Percentiles rank a stretch among this genome's conserved stretches.
These are phyloP conservation scores for Ifrita kowaldi DNA, from an alignment of 2,113 vertebrate species.

Conservation along the genomic window DNA sequence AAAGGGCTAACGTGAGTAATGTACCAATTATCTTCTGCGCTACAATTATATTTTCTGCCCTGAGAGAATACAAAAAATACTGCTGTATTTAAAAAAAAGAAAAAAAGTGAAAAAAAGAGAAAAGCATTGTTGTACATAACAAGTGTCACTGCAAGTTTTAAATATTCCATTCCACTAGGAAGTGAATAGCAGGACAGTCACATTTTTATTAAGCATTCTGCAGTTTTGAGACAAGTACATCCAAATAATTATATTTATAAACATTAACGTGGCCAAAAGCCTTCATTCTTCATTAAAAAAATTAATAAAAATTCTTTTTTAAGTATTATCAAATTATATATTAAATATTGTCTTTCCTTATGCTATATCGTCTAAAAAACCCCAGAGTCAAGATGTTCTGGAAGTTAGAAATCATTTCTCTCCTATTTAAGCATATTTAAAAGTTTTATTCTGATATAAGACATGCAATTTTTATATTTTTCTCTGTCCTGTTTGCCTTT, in stretches of 20 bases:
- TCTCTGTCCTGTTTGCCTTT: neutral
- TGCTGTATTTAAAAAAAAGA: neutral
- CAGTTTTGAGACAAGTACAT: neutral
- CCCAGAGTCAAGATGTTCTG: neutral
- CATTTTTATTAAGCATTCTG: neutral
- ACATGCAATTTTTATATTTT: neutral
- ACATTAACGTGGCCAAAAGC: neutral
- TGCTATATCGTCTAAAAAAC: neutral
- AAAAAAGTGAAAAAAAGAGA: too few relatives aligned
- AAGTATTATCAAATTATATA: neutral
- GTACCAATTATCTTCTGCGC: constrained; percentile 42
- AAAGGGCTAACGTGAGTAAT: constrained; percentile 23
- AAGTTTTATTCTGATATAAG: neutral
- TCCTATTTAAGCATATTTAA: neutral
- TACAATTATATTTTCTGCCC: constrained; percentile 45
- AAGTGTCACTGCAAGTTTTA: neutral
- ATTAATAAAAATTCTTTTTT: neutral
- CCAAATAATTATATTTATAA: neutral
- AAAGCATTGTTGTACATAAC: neutral
- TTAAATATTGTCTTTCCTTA: neutral
- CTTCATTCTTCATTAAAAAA: neutral
- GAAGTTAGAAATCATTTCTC: neutral
- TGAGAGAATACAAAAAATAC: constrained; percentile 12
- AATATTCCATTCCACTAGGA: neutral
- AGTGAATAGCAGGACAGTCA: neutral